Evolutionary conservation across 2,113 vertebrate species (phyloP).

Genomic region (Holacanthus passer): DNA sequence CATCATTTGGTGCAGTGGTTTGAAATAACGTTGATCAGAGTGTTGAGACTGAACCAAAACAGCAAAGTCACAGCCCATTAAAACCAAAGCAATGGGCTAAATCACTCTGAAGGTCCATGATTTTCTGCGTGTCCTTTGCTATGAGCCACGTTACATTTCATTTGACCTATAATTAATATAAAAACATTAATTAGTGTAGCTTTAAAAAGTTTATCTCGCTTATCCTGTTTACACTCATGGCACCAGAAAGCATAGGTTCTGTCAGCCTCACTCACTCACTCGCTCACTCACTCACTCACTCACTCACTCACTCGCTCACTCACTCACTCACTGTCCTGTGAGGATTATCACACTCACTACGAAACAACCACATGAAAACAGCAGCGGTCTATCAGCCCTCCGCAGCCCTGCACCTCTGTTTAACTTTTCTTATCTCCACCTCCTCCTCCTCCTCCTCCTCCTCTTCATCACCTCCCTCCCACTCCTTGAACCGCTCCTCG

Average conservation of each 20-base stretch:
- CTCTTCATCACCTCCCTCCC: constrained; percentile 72
- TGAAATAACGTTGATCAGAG: no score
- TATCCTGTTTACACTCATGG: no score
- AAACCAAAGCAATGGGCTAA: no score
- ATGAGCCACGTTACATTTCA: not conserved
- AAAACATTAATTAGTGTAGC: not conserved
- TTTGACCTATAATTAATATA: not conserved
- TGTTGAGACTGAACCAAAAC: not conserved
- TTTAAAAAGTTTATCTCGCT: not conserved
- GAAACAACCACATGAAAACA: constrained; percentile 14
- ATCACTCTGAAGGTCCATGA: not conserved
- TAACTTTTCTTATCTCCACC: constrained; percentile 55
- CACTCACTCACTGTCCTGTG: constrained; percentile 17
- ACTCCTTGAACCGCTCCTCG: constrained; percentile 62
- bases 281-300: not conserved
- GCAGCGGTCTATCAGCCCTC: constrained; percentile 16
- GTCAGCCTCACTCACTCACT: constrained; percentile 7
- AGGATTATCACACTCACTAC: constrained; percentile 22
- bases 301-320: not conserved
- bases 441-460: constrained; percentile 48
- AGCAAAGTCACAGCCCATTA: not conserved
- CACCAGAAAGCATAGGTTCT: not conserved
- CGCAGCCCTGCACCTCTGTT: constrained; percentile 42
- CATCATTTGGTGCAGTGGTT: no score
- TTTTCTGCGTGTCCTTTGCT: not conserved